These are phyloP conservation scores for Epinephelus lanceolatus DNA, from an alignment of 2,113 vertebrate species.

Conservation along the genomic window DNA sequence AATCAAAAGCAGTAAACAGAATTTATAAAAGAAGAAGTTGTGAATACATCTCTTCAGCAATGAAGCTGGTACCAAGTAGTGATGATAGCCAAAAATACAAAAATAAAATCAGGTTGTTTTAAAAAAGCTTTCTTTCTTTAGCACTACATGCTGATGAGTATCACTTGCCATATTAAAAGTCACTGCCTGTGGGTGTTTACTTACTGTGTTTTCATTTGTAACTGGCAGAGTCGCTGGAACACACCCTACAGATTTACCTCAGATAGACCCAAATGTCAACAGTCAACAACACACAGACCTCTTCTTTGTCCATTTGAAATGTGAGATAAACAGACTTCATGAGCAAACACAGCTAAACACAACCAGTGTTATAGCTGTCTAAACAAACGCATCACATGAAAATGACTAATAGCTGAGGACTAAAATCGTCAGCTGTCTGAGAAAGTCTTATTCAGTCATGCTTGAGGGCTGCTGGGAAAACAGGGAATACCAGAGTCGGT, in stretches of 20 bases:
- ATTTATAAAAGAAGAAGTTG: no score
- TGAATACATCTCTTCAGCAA: no score
- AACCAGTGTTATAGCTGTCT: neutral
- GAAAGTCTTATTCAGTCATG: conserved; percentile 14
- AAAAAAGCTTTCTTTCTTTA: neutral
- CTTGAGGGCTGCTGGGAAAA: conserved; percentile 16
- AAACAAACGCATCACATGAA: conserved; percentile 29
- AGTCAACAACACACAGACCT: conserved; percentile 9
- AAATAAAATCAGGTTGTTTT: no score
- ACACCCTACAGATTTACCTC: neutral
- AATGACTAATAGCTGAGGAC: conserved; percentile 3
- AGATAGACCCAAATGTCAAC: neutral
- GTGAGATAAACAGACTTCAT: conserved; percentile 15
- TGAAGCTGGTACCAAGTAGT: no score
- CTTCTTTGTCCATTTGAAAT: neutral
- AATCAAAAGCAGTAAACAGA: no score
- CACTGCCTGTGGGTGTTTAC: neutral
- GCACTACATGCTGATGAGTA: neutral
- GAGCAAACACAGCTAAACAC: conserved; percentile 13
- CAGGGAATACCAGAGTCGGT: conserved; percentile 31
- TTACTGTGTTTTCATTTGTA: neutral
- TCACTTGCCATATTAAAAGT: neutral
- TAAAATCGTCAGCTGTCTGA: conserved; percentile 2
- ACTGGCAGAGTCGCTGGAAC: neutral
- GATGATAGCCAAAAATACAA: no score